Percentiles rank a stretch among this genome's conserved stretches.
Evolutionary conservation across 1,140 invertebrate species (phyloP).

Genomic region (Nomia melanderi): DNA sequence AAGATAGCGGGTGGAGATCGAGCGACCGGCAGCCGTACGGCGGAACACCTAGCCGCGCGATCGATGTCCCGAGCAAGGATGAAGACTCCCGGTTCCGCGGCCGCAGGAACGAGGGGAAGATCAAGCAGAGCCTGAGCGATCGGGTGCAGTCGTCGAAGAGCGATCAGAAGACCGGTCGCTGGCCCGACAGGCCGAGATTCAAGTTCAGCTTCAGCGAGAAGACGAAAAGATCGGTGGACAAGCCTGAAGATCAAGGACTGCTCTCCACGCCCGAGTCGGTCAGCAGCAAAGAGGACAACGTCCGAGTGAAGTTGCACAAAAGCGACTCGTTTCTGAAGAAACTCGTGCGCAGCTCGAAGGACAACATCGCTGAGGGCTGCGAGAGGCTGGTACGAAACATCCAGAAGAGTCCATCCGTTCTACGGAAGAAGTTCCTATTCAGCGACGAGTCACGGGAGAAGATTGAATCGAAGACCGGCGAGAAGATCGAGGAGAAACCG

Average conservation of each 20-base stretch:
- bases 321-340: conserved; percentile 68
- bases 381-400: conserved; percentile 70
- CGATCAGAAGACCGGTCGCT: neutral
- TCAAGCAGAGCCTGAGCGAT: conserved; percentile 39
- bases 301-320: conserved; percentile 5
- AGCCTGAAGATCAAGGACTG: neutral
- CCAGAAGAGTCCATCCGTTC: conserved; percentile 58
- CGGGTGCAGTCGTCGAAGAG: conserved; percentile 1
- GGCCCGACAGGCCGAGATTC: conserved; percentile 8
- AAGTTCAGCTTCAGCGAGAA: conserved; percentile 23
- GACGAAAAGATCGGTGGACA: neutral
- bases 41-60: neutral
- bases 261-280: neutral
- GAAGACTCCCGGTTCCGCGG: conserved; percentile 30
- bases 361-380: conserved; percentile 64
- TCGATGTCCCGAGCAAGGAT: neutral
- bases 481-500: conserved; percentile 42
- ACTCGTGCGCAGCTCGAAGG: conserved; percentile 63
- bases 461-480: neutral
- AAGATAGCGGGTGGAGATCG: conserved; percentile 66
- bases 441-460: too few relatives aligned
- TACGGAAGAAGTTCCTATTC: conserved; percentile 56
- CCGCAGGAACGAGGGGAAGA: neutral
- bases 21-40: neutral
- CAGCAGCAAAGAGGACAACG: neutral